phyloP scores from a whole-genome alignment of 2,113 vertebrate species.

The Craseonycteris thonglongyai region DNA sequence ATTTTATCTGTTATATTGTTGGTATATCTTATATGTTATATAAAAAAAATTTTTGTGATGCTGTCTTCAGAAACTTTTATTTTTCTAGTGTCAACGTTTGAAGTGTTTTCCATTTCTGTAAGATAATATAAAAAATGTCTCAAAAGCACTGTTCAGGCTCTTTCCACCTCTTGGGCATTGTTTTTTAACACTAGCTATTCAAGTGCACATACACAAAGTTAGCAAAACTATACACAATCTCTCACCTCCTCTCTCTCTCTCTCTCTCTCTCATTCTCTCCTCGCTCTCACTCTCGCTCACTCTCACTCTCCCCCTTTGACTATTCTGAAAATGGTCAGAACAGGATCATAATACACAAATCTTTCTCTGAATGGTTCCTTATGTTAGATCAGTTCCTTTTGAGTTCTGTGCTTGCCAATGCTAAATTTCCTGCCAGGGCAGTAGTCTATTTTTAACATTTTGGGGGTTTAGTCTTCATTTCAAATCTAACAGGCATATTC shows the following conservation, averaged over 20 bases:
- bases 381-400: conserved; percentile 48
- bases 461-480: conserved; percentile 51
- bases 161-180: neutral
- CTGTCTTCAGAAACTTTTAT: neutral
- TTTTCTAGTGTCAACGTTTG: conserved; percentile 24
- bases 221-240: neutral
- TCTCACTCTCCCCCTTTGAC: neutral
- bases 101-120: conserved; percentile 23
- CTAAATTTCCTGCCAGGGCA: conserved; percentile 57
- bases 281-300: neutral
- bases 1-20: conserved; percentile 23
- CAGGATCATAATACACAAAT: neutral
- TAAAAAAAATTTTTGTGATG: neutral
- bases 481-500: conserved; percentile 25
- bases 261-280: neutral
- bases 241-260: neutral
- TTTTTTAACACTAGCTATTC: neutral
- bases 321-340: conserved; percentile 54
- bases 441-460: conserved; percentile 68
- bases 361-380: conserved; percentile 46
- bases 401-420: conserved; percentile 61
- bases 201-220: neutral
- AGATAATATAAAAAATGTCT: neutral
- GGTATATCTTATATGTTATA: neutral
- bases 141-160: neutral